Base-by-base conservation (phyloP, 2,113 vertebrate species). In the Ammospiza caudacuta region DNA sequence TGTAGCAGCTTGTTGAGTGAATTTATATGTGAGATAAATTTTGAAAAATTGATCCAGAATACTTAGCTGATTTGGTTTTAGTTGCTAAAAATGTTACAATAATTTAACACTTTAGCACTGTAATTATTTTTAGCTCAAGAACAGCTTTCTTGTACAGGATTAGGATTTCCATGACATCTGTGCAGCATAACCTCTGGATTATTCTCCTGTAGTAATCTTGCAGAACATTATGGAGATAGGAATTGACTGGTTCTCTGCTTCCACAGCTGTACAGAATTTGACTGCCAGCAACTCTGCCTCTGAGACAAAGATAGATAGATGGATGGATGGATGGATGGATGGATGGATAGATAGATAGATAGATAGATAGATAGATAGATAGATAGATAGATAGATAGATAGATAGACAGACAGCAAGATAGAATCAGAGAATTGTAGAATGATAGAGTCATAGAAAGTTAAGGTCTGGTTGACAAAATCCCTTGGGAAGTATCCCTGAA, bases 21-120 rank as follows among this genome's bases (percentile, higher is more conserved):
- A 92, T 93, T 91, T 83, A 52, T 78, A 75, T 41, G n/a, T 54
- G 75, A 88, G 63, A 85, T 37, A 93, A 85, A 80, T 54, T 83
- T 69, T 73, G 43, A 80, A 86, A 86, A 91, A 86, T n/a, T 80
- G 63, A 73, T 97, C 51, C 33, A 77, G 43, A 83, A 74, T 92
- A 83, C 29, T 80, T 90, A 83, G 27, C 21, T 86, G 47, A 58
- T 90, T 92, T 74, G 11, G 1, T 77, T 90, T 92, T 70, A 66
- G 37, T 86, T 86, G 79, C 46, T 94, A 77, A 94, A 96, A 91
- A 55, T n/a, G 37, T 59, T 44, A 67, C 23, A 69, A 54, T 59
- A 83, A 77, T 90, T 57, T 86, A 88, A 62, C 83, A 70, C 25
- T 83, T 94, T 58, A 12, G 4, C 27, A 66, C 3, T 39, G 23